A percentile compares a stretch with the other conserved stretches of the same genome.
Evolutionary conservation across 1,140 invertebrate genomes (phyloP).

Genomic region (Manduca sexta): DNA sequence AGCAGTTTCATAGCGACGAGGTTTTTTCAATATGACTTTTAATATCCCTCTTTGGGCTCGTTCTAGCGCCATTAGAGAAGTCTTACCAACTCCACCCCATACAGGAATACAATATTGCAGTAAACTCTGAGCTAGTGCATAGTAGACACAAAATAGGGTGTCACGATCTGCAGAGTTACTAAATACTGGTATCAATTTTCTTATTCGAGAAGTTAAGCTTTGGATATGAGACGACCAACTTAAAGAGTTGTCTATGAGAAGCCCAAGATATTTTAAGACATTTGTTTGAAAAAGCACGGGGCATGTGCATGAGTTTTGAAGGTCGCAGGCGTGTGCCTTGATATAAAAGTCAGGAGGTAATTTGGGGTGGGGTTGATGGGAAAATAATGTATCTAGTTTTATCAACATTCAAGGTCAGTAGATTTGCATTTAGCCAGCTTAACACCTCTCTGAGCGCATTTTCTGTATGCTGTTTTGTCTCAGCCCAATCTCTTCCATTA

Average conservation of each 20-base stretch:
- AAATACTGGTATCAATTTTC: constrained; percentile 7
- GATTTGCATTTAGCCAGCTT: constrained; percentile 3
- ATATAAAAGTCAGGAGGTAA: too few species aligned
- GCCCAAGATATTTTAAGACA: too few species aligned
- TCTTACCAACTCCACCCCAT: not conserved
- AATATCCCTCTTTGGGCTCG: constrained; percentile 5
- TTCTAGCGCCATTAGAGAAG: constrained; percentile 2
- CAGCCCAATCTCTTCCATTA: constrained; percentile 1
- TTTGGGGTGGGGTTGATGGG: not conserved
- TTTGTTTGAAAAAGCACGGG: too few species aligned
- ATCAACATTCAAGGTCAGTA: constrained; percentile 6
- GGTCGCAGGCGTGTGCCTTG: too few species aligned
- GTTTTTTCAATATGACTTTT: constrained; percentile 1
- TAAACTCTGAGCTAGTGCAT: constrained; percentile 1
- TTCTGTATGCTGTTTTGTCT: not conserved
- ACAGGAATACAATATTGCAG: not conserved
- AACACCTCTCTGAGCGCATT: not conserved
- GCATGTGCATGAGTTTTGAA: too few species aligned
- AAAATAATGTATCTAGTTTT: constrained; percentile 8
- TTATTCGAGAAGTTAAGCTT: not conserved
- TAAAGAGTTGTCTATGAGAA: too few species aligned
- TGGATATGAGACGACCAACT: not conserved
- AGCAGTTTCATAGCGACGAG: not conserved
- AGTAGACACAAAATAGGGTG: constrained; percentile 4
- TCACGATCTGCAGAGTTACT: constrained; percentile 3